phyloP scores from a whole-genome alignment of 2,113 vertebrate species.

The Clinocottus analis region DNA sequence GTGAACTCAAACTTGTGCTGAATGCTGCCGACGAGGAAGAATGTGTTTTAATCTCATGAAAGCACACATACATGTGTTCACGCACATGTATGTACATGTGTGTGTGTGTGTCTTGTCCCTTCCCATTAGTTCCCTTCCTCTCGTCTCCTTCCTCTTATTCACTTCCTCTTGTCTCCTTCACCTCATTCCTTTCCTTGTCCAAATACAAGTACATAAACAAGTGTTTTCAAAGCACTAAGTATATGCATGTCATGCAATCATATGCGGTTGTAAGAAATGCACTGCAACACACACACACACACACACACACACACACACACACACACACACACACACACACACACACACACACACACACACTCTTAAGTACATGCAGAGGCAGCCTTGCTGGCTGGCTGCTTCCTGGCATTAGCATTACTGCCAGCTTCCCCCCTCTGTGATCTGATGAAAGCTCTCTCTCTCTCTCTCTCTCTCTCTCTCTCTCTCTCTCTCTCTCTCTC shows the following conservation, averaged over 20 bases:
- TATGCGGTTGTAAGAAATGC: slow-evolving; percentile 17
- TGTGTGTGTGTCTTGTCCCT: too few species aligned
- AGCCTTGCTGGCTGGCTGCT: slow-evolving; percentile 60
- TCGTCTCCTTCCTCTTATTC: too few species aligned
- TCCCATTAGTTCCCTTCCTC: too few species aligned
- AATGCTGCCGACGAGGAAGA: too few species aligned
- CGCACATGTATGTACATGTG: too few species aligned
- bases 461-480: slow-evolving; percentile 34
- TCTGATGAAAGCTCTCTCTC: slow-evolving; percentile 59
- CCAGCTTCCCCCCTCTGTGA: slow-evolving; percentile 56
- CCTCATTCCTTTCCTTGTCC: too few species aligned
- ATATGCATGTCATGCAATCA: slow-evolving; percentile 30
- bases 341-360: neutral
- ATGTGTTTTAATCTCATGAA: too few species aligned
- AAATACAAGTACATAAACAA: neutral
- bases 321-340: neutral
- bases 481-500: slow-evolving; percentile 32
- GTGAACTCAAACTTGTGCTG: too few species aligned
- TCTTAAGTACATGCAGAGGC: slow-evolving; percentile 61
- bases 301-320: slow-evolving; percentile 8
- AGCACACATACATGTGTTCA: too few species aligned
- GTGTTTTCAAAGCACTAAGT: slow-evolving; percentile 5
- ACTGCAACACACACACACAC: slow-evolving; percentile 2
- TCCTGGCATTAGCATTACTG: slow-evolving; percentile 71
- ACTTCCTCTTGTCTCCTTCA: too few species aligned